Conservation (phyloP, 2,888 invertebrate species). For the Tetrapedia diversipes region DNA sequence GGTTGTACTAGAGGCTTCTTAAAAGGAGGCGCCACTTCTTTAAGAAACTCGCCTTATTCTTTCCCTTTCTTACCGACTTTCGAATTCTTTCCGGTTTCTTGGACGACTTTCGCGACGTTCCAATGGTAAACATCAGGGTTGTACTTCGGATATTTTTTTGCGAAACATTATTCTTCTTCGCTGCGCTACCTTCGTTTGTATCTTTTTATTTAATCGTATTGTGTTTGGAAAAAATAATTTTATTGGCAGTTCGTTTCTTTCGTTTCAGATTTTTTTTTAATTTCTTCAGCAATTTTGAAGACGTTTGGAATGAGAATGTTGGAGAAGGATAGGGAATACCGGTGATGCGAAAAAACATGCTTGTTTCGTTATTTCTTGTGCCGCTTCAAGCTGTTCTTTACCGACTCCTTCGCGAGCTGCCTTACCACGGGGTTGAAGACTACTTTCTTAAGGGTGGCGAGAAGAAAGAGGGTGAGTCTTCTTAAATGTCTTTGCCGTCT, state of each 20-base stretch:
- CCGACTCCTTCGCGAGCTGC: slow-evolving; percentile 78
- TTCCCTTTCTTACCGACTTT: slow-evolving; percentile 82
- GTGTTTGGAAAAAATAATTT: too few relatives aligned
- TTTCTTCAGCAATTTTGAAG: too few relatives aligned
- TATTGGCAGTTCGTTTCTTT: too few relatives aligned
- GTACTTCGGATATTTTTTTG: background rate
- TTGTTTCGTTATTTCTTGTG: background rate
- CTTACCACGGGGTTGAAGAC: slow-evolving; percentile 78
- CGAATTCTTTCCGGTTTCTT: slow-evolving; percentile 18
- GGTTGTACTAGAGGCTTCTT: slow-evolving; percentile 72
- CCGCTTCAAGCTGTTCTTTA: slow-evolving; percentile 63
- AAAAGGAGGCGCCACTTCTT: slow-evolving; percentile 80
- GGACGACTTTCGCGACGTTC: slow-evolving; percentile 9
- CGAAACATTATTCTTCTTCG: background rate
- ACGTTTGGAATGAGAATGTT: too few relatives aligned
- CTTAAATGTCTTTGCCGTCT: slow-evolving; percentile 80
- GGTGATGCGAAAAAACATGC: background rate
- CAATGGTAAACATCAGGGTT: slow-evolving; percentile 16
- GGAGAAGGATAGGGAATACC: too few relatives aligned
- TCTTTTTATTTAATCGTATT: background rate
- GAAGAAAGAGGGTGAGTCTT: slow-evolving; percentile 78
- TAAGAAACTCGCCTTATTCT: slow-evolving; percentile 79
- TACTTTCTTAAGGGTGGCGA: slow-evolving; percentile 78
- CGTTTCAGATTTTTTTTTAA: too few relatives aligned
- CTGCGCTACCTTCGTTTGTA: too few relatives aligned